Base-by-base conservation (phyloP, 2,113 vertebrate species). In the Osmerus mordax region DNA sequence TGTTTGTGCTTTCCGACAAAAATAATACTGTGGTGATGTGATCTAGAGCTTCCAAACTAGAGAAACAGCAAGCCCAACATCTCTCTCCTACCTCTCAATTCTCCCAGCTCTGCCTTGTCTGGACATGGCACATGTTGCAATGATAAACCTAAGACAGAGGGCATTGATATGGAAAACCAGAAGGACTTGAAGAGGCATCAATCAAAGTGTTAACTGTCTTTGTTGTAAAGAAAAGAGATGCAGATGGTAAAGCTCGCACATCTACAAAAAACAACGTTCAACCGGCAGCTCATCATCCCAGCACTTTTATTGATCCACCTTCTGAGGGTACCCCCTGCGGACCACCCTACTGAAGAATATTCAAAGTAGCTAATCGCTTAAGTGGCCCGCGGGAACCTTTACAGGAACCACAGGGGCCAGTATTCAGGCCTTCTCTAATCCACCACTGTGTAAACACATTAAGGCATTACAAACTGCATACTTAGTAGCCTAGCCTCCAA, bases 361-460 rank as follows among this genome's bases (percentile, higher is more conserved):
- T 86, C 77, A 82, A 87, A 88, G 87, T 72, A 87, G 84, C 81
- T 90, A 89, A 91, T 91, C 85, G 85, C 81, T 88, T 79, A 86
- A 86, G 75, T 68, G 78, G 84, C 80, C 90, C 85, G 85, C 76
- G 73, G 89, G 88, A 87, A 92, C 78, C 81, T 52, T 79, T 82
- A 73, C 65, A 90, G 84, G 75, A 88, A 84, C 83, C 80, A 18
- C 85, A 85, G 78, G 89, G 82, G 78, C 81, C 73, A 82, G 85
- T 86, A 81, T 77, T 77, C 75, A 79, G 81, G 85, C 71, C 15
- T 21, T 89, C 80, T 81, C 74, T 88, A 87, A 89, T 89, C 82
- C 77, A 75, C 67, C 62, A 41, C 28, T 83, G 88, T 85, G 85
- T 88, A 89, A 88, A 91, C 85, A 90, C 83, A 86, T 87, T 89